Percentiles rank a stretch among this genome's conserved stretches.
Evolutionary conservation across 2,113 vertebrate species (phyloP).

Genomic region (Toxostoma redivivum): DNA sequence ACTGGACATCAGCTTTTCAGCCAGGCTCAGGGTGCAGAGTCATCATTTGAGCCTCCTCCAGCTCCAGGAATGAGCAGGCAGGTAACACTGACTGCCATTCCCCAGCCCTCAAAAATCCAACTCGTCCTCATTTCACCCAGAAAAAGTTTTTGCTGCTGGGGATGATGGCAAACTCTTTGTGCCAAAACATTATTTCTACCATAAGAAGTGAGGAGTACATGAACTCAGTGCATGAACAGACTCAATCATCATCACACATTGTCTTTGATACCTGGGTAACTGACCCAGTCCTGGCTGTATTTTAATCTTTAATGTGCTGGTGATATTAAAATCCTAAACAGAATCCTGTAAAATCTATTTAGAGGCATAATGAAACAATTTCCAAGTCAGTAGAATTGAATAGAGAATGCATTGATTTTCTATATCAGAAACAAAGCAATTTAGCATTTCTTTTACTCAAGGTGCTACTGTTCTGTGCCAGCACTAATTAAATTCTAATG

Average conservation of each 20-base stretch:
- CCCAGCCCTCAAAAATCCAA: neutral
- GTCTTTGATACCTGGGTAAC: neutral
- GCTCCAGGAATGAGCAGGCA: neutral
- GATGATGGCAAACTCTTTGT: neutral
- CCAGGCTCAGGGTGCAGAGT: neutral
- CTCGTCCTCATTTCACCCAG: neutral
- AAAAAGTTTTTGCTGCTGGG: neutral
- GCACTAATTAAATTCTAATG: constrained; percentile 50
- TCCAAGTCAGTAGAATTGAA: neutral
- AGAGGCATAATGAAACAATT: constrained; percentile 45
- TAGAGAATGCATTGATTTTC: constrained; percentile 38
- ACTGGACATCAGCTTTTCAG: accelerated
- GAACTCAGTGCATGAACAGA: neutral
- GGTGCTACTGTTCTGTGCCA: constrained; percentile 21
- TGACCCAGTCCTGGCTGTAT: neutral
- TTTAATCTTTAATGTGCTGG: constrained; percentile 43
- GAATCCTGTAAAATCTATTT: constrained; percentile 46
- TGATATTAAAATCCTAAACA: constrained; percentile 30
- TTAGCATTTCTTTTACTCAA: constrained; percentile 17
- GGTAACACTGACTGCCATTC: neutral
- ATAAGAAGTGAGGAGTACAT: neutral
- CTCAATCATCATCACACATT: neutral
- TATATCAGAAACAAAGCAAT: constrained; percentile 47
- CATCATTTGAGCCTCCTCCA: neutral
- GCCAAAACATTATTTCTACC: neutral